Base-by-base conservation (phyloP, 2,113 vertebrate species). In the human (Homo sapiens) region DNA sequence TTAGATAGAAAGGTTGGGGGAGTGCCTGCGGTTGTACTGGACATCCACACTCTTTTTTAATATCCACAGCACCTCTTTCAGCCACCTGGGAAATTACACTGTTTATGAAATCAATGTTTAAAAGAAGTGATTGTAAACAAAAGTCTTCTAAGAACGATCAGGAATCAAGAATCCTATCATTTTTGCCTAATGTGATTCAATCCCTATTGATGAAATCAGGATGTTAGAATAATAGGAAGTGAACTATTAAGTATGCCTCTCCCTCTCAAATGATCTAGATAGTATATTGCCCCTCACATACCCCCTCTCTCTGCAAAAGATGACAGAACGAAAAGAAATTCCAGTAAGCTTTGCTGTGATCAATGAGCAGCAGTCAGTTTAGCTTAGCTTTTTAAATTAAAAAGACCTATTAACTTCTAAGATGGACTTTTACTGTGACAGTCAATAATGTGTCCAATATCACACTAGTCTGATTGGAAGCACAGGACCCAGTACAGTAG, bases 371-470 rank as follows among this genome's bases (percentile, higher is more conserved):
- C 80, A 93, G 40, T 91, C 16, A 13, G 12, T 93, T 43, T 96
- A 64, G 23, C 89, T 96, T 66, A 38, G n/a, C 57, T 91, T 72
- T 90, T 83, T 87, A 45, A 93, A 89, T 96, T 96, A 93, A 93
- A 82, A 95, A 90, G 50, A 86, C 52, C 20, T 90, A 89, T 6
- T 96, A 91, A 93, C 61, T 14, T 43, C 55, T 64, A 48, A 87
- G 38, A 79, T 93, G 40, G 70, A 70, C 43, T 93, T 97, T 50
- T 83, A 48, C 48, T 78, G 6, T 91, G 78, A 76, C 22, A 70
- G 22, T 88, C 66, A 20, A 5, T 59, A 68, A 87, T 43, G 68
- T 40, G 94, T 90, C 85, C 25, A 66, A 9, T 6, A 61, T 73
- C 43, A 50, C 4, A 25, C 30, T 38, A 25, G 59, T 81, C n/a